phyloP scores from a whole-genome alignment of 2,888 invertebrate genomes.

The Blastobasis adustella region DNA sequence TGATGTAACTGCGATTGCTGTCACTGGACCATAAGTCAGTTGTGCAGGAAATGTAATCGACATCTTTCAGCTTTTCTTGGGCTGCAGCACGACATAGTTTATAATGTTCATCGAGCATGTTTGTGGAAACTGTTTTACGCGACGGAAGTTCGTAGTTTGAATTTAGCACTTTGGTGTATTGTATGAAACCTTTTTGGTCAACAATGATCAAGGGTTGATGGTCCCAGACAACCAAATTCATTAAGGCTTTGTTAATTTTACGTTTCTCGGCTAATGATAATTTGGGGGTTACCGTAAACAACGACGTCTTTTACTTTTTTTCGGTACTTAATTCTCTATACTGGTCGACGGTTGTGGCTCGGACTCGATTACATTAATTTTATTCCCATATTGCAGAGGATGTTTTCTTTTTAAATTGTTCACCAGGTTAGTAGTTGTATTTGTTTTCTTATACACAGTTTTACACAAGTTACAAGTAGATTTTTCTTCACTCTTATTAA shows the following conservation, averaged over 20 bases:
- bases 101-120: conserved; percentile 9
- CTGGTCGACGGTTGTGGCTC: too few species aligned
- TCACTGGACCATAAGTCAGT: conserved; percentile 14
- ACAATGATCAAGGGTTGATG: conserved; percentile 12
- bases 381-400: too few species aligned
- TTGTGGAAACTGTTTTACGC: conserved; percentile 4
- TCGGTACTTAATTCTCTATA: too few species aligned
- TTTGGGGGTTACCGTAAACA: too few species aligned
- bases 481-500: too few species aligned
- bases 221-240: conserved; percentile 13
- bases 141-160: conserved; percentile 9
- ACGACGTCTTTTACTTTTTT: not conserved
- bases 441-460: too few species aligned
- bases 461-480: too few species aligned
- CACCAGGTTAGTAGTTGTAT: too few species aligned
- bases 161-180: conserved; percentile 10
- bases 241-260: not conserved
- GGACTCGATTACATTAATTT: too few species aligned
- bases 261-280: too few species aligned
- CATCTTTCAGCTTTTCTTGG: conserved; percentile 10
- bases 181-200: conserved; percentile 10
- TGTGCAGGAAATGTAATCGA: conserved; percentile 11
- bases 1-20: conserved; percentile 10
- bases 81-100: conserved; percentile 8
- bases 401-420: too few species aligned